Base-by-base conservation (phyloP, 2,797 vertebrate genomes). In the Petrocephalus sullivani region DNA sequence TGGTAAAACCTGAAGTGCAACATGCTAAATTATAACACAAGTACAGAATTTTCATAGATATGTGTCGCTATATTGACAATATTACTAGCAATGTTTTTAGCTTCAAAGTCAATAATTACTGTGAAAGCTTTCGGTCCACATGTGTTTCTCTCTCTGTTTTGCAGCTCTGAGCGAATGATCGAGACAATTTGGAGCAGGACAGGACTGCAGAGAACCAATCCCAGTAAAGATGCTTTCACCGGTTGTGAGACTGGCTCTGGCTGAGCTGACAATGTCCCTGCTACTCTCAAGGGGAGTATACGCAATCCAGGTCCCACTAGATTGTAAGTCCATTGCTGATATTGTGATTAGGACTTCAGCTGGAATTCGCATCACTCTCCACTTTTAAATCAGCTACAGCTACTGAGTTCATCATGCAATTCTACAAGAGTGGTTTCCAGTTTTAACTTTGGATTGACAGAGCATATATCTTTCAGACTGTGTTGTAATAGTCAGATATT, bases 281-380 rank as follows among this genome's bases (percentile, higher is more conserved):
- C 95, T 93, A 85, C 91, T 97, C 56, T 96, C 95, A 90, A 94
- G 94, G 91, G 92, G 94, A 9, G 89, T 95, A 88, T 91, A 93
- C 87, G 87, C 96, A 92, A 95, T 98, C 19, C 96, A 99, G 88
- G 93, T 99, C 87, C 98, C 98, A 56, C 95, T 97, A 91, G 97
- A 99, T 88, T 92, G 98, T 99, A 93, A 97, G 97, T 94, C 61
- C 53, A 16, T 58, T 85, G 53, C 84, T 33, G 83, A 57, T 37
- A 5, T 33, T 37, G 14, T 56, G 4, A 54, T 28, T 23, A 46
- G 1, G 21, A 16, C 61, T 21, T 21, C n/a, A 83, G 14, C 78
- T 49, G 46, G 78, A 83, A 83, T 21, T 78, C 16, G 1, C 81
- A 83, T 54, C 9, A 23, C 3, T 53, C 53, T 83, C 81, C 9